Evolutionary conservation across 2,888 invertebrate genomes (phyloP).

Genomic region (Diploptera punctata): DNA sequence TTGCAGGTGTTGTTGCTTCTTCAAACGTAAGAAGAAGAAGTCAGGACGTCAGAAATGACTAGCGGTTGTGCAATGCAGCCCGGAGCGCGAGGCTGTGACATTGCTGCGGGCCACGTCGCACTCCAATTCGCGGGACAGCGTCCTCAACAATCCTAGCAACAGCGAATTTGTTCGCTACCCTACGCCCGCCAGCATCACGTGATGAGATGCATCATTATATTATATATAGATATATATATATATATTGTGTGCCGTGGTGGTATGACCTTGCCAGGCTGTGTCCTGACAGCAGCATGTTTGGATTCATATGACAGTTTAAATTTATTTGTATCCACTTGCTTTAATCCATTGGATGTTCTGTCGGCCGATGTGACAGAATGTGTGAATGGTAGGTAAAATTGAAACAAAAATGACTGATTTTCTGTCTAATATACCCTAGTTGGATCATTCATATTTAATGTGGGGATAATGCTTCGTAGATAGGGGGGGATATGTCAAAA

Average conservation of each 20-base stretch:
- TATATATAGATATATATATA: background rate
- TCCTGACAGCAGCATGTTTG: constrained; percentile 21
- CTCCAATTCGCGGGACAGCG: constrained; percentile 67
- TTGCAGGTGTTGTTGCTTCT: constrained; percentile 98
- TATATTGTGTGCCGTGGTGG: constrained; percentile 18
- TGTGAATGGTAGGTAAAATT: background rate
- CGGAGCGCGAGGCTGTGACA: constrained; percentile 68
- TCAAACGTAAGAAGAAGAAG: constrained; percentile 99
- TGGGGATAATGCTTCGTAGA: constrained; percentile 23
- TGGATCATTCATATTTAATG: constrained; percentile 30
- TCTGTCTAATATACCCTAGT: constrained; percentile 17
- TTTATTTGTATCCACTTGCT: constrained; percentile 6
- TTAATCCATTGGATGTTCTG: background rate
- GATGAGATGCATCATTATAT: constrained; percentile 24
- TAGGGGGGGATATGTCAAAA: constrained; percentile 13
- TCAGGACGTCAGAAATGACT: constrained; percentile 90
- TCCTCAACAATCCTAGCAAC: constrained; percentile 56
- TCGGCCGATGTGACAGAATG: background rate
- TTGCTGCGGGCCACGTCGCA: constrained; percentile 68
- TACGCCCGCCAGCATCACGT: constrained; percentile 47
- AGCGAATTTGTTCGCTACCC: constrained; percentile 36
- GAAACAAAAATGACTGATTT: constrained; percentile 9
- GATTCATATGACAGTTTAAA: background rate
- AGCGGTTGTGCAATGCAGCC: constrained; percentile 71
- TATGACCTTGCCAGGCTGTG: no score